Evolutionary conservation across 2,113 vertebrate genomes (phyloP).

Genomic region (Recurvirostra avosetta): DNA sequence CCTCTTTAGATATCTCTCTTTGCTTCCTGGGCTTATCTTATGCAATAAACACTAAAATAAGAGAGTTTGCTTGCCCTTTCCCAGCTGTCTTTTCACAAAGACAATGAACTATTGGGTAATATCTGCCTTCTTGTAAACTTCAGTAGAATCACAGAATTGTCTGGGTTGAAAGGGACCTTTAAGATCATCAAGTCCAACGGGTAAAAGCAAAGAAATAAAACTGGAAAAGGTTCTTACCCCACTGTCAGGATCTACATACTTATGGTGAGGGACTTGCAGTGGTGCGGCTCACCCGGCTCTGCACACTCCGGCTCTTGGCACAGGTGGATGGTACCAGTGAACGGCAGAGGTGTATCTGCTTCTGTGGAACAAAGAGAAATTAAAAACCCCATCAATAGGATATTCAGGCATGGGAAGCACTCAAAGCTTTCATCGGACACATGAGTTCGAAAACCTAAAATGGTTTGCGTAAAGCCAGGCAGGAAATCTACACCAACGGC

Average conservation of each 20-base stretch:
- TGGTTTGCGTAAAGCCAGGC: background rate
- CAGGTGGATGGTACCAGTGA: background rate
- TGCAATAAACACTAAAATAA: constrained; percentile 44
- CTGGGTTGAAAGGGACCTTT: too few relatives aligned
- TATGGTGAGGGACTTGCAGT: background rate
- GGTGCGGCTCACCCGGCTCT: background rate
- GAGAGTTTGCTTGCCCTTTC: constrained; percentile 4
- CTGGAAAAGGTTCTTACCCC: background rate
- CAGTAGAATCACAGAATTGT: background rate
- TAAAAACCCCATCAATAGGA: background rate
- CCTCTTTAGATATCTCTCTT: constrained; percentile 12
- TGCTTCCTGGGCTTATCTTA: constrained; percentile 54
- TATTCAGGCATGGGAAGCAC: background rate
- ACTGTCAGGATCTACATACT: background rate
- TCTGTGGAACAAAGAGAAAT: background rate
- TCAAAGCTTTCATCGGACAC: background rate
- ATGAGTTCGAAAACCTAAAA: background rate
- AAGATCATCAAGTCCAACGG: too few relatives aligned
- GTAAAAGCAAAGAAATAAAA: background rate
- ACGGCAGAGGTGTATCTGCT: background rate
- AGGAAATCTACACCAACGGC: background rate
- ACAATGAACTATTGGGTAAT: background rate
- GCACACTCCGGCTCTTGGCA: accelerated
- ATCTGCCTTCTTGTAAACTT: background rate
- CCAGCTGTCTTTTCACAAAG: constrained; percentile 12